These are phyloP conservation scores for Perca fluviatilis DNA, from an alignment of 2,113 vertebrate genomes.

Conservation along the genomic window DNA sequence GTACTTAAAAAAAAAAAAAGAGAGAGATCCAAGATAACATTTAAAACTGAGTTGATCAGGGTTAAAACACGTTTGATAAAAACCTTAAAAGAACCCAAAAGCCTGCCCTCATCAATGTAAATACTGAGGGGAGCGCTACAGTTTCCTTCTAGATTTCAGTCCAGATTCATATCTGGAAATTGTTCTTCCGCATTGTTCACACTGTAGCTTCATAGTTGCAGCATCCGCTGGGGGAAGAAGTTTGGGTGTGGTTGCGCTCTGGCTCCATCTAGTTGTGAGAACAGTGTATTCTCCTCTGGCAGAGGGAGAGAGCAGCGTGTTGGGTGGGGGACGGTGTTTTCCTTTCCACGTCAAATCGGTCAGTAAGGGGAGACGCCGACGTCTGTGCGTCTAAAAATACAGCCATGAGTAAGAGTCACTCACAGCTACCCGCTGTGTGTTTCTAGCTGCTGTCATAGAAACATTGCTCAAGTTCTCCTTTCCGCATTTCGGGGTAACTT, in stretches of 20 bases:
- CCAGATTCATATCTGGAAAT: not conserved
- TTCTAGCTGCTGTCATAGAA: conserved; percentile 64
- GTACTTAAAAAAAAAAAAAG: too few species aligned
- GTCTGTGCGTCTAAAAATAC: conserved; percentile 69
- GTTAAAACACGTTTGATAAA: too few species aligned
- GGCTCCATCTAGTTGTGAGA: conserved; percentile 66
- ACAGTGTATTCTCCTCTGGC: not conserved
- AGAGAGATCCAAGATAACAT: too few species aligned
- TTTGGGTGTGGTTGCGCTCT: conserved; percentile 37
- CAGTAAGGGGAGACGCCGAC: conserved; percentile 46
- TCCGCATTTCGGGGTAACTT: conserved; percentile 31
- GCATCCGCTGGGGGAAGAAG: not conserved
- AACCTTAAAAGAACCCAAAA: too few species aligned
- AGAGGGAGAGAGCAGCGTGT: too few species aligned
- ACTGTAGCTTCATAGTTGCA: not conserved
- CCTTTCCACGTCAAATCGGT: conserved; percentile 26
- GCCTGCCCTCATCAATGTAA: too few species aligned
- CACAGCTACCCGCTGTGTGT: conserved; percentile 48
- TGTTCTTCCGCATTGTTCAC: too few species aligned
- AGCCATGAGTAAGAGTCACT: conserved; percentile 59
- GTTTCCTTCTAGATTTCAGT: too few species aligned
- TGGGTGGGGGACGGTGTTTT: conserved; percentile 41
- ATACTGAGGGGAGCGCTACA: too few species aligned
- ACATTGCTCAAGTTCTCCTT: conserved; percentile 59
- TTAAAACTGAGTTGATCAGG: too few species aligned